Conservation (phyloP, 2,888 invertebrate species). For the Ophion ellenae region DNA sequence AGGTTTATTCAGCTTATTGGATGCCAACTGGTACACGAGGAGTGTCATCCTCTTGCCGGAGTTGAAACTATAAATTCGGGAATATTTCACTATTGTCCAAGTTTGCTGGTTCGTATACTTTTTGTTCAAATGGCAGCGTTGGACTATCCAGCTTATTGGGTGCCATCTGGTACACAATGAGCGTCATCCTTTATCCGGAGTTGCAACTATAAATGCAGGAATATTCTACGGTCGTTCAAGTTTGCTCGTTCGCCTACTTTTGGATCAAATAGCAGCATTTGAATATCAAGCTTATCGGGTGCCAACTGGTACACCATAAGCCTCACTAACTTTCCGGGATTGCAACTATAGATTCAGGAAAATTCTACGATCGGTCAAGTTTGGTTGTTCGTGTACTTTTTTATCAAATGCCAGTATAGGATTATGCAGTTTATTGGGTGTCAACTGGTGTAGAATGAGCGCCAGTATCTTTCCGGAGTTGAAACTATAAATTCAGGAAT, state of each 20-base stretch:
- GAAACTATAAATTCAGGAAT: not conserved
- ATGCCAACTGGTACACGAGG: not conserved
- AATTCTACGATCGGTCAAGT: slow-evolving; percentile 23
- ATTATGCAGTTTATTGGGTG: not conserved
- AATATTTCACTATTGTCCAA: slow-evolving; percentile 30
- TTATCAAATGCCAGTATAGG: not conserved
- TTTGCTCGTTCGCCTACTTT: too few species aligned
- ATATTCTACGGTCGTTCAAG: not conserved
- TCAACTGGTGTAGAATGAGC: too few species aligned
- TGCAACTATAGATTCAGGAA: slow-evolving; percentile 30
- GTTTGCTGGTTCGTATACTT: not conserved
- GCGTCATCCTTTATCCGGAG: too few species aligned
- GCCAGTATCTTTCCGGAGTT: not conserved
- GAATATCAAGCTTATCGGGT: too few species aligned
- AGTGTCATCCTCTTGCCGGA: slow-evolving; percentile 2
- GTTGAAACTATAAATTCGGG: slow-evolving; percentile 14
- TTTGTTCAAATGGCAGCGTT: not conserved
- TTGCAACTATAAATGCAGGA: not conserved
- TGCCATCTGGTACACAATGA: too few species aligned
- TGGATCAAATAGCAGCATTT: too few species aligned
- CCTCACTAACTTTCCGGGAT: not conserved
- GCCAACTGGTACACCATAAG: not conserved
- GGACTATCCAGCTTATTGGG: not conserved
- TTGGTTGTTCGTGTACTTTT: not conserved
- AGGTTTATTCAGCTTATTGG: not conserved